These are phyloP conservation scores for Carcharodon carcharias DNA, from an alignment of 2,797 vertebrate species.

Conservation along the genomic window DNA sequence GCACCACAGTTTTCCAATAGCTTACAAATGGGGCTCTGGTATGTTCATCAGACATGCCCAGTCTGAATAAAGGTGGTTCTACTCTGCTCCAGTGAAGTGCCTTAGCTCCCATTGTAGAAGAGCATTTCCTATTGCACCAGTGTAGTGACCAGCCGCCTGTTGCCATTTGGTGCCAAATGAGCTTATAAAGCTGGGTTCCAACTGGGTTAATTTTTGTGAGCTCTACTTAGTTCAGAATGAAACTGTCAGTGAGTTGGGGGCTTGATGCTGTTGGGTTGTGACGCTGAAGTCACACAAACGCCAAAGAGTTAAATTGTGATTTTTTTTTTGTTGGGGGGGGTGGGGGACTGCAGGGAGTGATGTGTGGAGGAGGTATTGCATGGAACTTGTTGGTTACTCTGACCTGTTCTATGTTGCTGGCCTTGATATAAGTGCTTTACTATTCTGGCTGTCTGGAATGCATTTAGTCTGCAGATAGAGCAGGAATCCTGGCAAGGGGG, in stretches of 20 bases:
- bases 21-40: not conserved
- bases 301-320: not conserved
- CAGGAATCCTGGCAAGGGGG: not conserved
- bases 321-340: not conserved
- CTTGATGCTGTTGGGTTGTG: not conserved
- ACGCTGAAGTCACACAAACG: not conserved
- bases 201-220: not conserved
- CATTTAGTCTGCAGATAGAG: slow-evolving; percentile 36
- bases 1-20: not conserved
- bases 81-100: not conserved
- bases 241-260: not conserved
- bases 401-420: not conserved
- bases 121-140: not conserved
- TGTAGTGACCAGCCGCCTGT: not conserved
- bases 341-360: not conserved
- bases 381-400: slow-evolving; percentile 2
- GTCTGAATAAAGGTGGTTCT: not conserved
- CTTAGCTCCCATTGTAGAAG: not conserved
- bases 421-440: slow-evolving; percentile 26
- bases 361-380: not conserved
- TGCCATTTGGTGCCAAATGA: not conserved
- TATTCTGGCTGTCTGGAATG: not conserved
- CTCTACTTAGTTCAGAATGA: not conserved
- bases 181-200: not conserved
- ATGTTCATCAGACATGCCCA: not conserved